These are phyloP conservation scores for Opisthograptis luteolata DNA, from an alignment of 2,888 invertebrate genomes.

Conservation along the genomic window DNA sequence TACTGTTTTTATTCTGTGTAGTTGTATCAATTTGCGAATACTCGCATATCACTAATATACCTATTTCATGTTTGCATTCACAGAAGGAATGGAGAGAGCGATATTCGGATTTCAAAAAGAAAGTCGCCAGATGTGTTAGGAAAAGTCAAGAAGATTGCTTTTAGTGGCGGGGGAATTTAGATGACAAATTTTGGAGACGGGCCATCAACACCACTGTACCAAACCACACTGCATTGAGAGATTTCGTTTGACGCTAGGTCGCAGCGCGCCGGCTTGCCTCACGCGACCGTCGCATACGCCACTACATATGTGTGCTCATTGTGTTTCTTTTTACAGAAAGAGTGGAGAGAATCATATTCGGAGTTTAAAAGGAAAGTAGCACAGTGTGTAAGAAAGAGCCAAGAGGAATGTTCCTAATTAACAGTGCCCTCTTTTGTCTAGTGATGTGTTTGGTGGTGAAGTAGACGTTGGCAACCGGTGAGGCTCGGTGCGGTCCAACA, in stretches of 20 bases:
- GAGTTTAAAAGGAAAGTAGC: conserved; percentile 99
- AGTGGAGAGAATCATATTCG: conserved; percentile 98
- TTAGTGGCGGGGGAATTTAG: conserved; percentile 81
- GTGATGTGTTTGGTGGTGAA: conserved; percentile 78
- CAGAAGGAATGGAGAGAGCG: conserved; percentile 99
- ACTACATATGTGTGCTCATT: conserved; percentile 79
- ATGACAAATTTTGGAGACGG: conserved; percentile 73
- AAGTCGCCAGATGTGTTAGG: conserved; percentile 98
- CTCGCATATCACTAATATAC: conserved; percentile 40
- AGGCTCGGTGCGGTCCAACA: conserved; percentile 26
- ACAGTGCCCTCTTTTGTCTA: conserved; percentile 83
- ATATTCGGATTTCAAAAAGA: conserved; percentile 98
- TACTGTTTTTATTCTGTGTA: neutral
- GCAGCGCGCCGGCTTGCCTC: conserved; percentile 53
- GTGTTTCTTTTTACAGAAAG: conserved; percentile 91
- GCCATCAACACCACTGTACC: conserved; percentile 61
- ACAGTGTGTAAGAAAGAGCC: conserved; percentile 98
- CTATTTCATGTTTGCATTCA: conserved; percentile 71
- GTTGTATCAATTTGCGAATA: neutral
- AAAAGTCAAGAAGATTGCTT: conserved; percentile 99
- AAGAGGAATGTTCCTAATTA: conserved; percentile 97
- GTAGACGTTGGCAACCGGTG: conserved; percentile 53
- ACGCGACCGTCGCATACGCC: conserved; percentile 50
- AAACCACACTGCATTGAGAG: conserved; percentile 50
- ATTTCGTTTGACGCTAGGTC: conserved; percentile 50